A percentile compares a stretch with the other conserved stretches of the same genome.
Conservation (phyloP, 2,113 vertebrate genomes). For the Mastomys coucha region DNA sequence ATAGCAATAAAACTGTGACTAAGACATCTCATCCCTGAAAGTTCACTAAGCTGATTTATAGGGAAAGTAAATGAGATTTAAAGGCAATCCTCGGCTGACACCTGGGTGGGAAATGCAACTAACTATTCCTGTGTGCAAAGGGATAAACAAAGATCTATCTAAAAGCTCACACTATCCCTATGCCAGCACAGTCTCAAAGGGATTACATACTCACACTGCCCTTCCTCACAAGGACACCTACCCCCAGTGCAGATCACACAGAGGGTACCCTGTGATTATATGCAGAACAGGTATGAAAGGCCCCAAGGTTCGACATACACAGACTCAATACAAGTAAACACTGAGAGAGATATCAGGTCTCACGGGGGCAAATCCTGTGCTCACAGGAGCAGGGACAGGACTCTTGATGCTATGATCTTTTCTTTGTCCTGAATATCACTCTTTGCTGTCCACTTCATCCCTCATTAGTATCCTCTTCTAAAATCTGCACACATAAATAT, state of each 20-base stretch:
- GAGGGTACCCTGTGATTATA: too few species aligned
- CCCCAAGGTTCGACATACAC: too few species aligned
- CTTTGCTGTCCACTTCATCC: too few species aligned
- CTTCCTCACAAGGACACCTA: neutral
- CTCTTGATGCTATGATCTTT: neutral
- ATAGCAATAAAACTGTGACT: neutral
- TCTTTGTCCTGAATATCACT: neutral
- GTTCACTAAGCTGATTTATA: neutral
- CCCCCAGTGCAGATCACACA: too few species aligned
- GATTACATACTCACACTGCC: too few species aligned
- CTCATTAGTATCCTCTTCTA: neutral
- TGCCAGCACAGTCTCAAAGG: neutral
- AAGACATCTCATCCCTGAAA: neutral
- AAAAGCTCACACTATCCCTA: neutral
- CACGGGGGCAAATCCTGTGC: too few species aligned
- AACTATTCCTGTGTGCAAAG: neutral
- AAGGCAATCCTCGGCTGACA: too few species aligned
- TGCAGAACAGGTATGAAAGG: too few species aligned
- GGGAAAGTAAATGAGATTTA: neutral
- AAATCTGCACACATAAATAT: neutral
- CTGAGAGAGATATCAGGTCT: fast-evolving
- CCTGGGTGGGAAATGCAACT: neutral
- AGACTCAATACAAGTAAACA: neutral
- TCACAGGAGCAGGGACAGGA: neutral
- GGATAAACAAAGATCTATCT: neutral